phyloP scores from a whole-genome alignment of 2,797 vertebrate species.

The Alca torda region DNA sequence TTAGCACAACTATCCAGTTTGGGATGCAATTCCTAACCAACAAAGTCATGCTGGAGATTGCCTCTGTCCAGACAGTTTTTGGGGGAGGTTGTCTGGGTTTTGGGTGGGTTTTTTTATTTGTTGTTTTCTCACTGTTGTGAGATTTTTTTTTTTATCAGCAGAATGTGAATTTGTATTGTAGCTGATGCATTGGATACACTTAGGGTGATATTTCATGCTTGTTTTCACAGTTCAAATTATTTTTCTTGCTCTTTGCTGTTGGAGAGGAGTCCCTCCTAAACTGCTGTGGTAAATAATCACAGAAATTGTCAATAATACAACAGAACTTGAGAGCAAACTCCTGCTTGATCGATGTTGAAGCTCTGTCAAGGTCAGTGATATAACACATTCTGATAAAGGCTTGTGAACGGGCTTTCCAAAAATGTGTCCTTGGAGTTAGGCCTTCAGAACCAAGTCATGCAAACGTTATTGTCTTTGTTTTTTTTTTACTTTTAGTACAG shows the following conservation, averaged over 20 bases:
- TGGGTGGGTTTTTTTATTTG: neutral
- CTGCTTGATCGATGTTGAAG: neutral
- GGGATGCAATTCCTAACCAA: neutral
- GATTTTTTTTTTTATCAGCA: neutral
- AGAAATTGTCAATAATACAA: neutral
- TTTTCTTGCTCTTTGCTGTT: neutral
- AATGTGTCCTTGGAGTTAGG: neutral
- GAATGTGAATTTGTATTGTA: neutral
- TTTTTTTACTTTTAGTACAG: neutral
- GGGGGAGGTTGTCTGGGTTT: accelerated
- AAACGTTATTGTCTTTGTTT: neutral
- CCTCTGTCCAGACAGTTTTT: neutral
- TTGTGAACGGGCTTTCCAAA: neutral
- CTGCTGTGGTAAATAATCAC: neutral
- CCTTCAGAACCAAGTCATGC: neutral
- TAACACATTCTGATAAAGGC: neutral
- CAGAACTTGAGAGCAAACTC: neutral
- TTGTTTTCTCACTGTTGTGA: neutral
- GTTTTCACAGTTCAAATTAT: neutral
- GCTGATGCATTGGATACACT: neutral
- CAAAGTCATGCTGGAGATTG: neutral
- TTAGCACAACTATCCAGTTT: neutral
- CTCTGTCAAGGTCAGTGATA: neutral
- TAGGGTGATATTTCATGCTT: neutral
- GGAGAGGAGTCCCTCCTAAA: neutral